These are phyloP conservation scores for Hyles vespertilio DNA, from an alignment of 1,140 invertebrate genomes.

Conservation along the genomic window DNA sequence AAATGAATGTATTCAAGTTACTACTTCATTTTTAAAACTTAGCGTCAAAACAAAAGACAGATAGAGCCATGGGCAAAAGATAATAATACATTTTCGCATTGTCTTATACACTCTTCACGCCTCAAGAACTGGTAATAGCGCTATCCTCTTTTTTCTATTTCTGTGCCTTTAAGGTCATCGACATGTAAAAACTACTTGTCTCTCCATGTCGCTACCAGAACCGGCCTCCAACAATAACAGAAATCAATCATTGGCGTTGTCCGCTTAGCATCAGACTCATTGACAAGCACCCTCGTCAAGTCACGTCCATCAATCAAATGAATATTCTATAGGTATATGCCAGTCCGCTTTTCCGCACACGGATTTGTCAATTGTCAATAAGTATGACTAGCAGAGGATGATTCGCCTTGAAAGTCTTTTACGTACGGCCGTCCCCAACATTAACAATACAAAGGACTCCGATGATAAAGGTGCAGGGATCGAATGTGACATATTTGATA, in stretches of 20 bases:
- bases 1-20: too few relatives aligned
- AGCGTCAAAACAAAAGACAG: too few relatives aligned
- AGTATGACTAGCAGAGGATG: slow-evolving; percentile 36
- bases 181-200: slow-evolving; percentile 1
- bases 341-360: slow-evolving; percentile 44
- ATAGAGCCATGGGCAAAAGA: too few relatives aligned
- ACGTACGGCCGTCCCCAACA: slow-evolving; percentile 2
- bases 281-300: slow-evolving; percentile 29
- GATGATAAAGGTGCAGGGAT: not conserved
- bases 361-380: slow-evolving; percentile 53
- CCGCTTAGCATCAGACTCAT: slow-evolving; percentile 4
- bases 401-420: slow-evolving; percentile 30
- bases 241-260: slow-evolving; percentile 8
- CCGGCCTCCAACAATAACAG: slow-evolving; percentile 3
- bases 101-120: too few relatives aligned
- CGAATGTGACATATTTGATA: not conserved
- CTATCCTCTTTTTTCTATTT: too few relatives aligned
- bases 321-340: slow-evolving; percentile 38
- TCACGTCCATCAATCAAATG: slow-evolving; percentile 43
- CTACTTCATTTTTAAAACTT: too few relatives aligned
- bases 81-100: too few relatives aligned
- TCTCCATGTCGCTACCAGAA: slow-evolving; percentile 3
- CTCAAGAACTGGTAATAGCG: too few relatives aligned
- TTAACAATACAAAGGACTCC: slow-evolving; percentile 1
- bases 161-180: slow-evolving; percentile 2